Evolutionary conservation across 1,140 invertebrate species (phyloP), one percentile per base, ranked within the genome.

Genomic region (Zaprionus africanus): DNA sequence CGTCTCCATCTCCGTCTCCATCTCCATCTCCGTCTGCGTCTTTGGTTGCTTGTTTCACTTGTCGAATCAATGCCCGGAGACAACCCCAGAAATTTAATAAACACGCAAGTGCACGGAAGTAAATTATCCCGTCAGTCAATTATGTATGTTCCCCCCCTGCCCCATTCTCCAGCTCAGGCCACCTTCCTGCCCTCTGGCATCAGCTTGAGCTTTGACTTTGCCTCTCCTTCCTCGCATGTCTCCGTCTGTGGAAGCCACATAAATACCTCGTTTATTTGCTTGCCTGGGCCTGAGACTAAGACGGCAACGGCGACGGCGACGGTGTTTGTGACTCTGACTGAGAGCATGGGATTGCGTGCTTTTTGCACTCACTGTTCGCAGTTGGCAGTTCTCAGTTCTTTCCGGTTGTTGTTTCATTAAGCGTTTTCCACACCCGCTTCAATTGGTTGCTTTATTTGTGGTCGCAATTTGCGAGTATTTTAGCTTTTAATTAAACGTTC

Each of bases 101-200:
- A 90, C 85, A 90, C 85, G 85, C 85, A 90, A 90, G 81, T 90
- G 86, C 79, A 90, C 76, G 85, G 85, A 90, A 90, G 85, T 90
- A 79, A 90, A 90, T 90, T 90, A 80, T 90, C 72, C 85, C 78
- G 86, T 75, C 85, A 90, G 85, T 90, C 85, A 79, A 90, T 88
- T 82, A 88, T 90, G 78, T 86, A 80, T 80, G 83, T 78, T 53
- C 54, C 57, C 46, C 62, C 56, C 61, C 61, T 34, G 41, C 67
- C 28, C 60, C 43, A 49, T 59, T 31, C 61, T 12, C 19, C 19
- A 13, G 7, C 51, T 54, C 36, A 34, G 24, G 53, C 60, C 24
- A 70, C 17, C 46, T 51, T 24, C n/a, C 5, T 51, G 59, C 54
- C 56, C 38, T 53, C 26, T 31, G 53, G 26, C 38, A n/a, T 17